Evolutionary conservation across 2,888 invertebrate species (phyloP), one percentile per base, ranked within the genome.

Genomic region (Acanthococcus lagerstroemiae): DNA sequence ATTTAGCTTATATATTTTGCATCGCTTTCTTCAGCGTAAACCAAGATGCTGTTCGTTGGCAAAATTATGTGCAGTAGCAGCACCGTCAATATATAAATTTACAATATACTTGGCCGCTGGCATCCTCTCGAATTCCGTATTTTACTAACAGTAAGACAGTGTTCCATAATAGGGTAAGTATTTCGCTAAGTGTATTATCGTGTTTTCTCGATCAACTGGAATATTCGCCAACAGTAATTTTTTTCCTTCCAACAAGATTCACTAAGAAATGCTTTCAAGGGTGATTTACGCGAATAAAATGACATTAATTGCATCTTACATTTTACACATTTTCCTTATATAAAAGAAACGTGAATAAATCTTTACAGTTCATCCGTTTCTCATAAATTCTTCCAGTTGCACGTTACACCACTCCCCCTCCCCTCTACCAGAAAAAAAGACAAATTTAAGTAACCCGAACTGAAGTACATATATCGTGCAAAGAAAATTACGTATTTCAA

Each of bases 141-240:
- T 58, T 45, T 58, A 58, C 46, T 46, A n/a, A n/a, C n/a, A n/a
- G n/a, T n/a, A 44, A 58, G 58, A 58, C 45, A 25, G 46, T 45
- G 58, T 44, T 45, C n/a, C 24, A 45, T 58, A 58, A 58, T 58
- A 45, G 58, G 58, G 58, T 58, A 58, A 58, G 58, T 58, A 45
- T 58, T 58, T 58, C 45, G 45, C 46, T 58, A 45, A 58, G 58
- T 58, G 58, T 58, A 58, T 58, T 58, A 58, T 58, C 58, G 58
- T 58, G 58, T 58, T 58, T 58, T 58, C 25, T 21, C 58, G 58
- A 58, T 58, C 58, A 58, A 45, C 46, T 46, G 45, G 25, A 57
- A 58, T 58, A 45, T 37, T 37, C 3, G 25, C 46, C 24, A 24
- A 44, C 58, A 58, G 44, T 58, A 37, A 55, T 37, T 37, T 37